phyloP scores from a whole-genome alignment of 2,797 vertebrate species.

The Falco novaeseelandiae region DNA sequence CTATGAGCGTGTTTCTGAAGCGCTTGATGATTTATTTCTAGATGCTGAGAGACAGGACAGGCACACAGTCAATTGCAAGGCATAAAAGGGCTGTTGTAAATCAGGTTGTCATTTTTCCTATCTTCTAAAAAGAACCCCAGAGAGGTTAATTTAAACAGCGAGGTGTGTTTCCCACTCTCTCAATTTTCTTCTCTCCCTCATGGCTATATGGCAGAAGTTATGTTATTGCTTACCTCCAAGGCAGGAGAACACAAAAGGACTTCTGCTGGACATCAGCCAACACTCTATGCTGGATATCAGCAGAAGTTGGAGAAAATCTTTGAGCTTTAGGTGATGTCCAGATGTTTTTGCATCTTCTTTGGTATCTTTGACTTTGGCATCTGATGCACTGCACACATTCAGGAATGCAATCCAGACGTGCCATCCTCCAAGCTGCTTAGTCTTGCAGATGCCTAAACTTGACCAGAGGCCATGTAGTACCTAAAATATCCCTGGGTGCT shows the following conservation, averaged over 20 bases:
- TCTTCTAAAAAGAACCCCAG: conserved; percentile 4
- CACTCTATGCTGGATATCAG: not conserved
- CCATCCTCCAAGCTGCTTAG: not conserved
- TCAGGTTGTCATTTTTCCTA: not conserved
- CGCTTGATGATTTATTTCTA: not conserved
- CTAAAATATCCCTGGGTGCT: not conserved
- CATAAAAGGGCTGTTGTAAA: not conserved
- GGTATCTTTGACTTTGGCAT: not conserved
- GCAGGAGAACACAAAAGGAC: not conserved
- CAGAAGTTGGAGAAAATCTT: not conserved
- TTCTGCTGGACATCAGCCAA: not conserved
- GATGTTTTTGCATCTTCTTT: conserved; percentile 2
- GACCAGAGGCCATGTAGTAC: not conserved
- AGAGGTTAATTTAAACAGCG: not conserved
- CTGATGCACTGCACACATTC: not conserved
- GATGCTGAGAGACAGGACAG: not conserved
- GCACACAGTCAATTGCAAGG: not conserved
- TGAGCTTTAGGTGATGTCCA: not conserved
- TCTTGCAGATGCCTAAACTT: not conserved
- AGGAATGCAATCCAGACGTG: not conserved
- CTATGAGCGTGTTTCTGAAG: not conserved
- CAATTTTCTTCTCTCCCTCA: not conserved
- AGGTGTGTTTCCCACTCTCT: not conserved
- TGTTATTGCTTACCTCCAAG: not conserved
- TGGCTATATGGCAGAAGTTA: not conserved